Percentiles rank a stretch among this genome's conserved stretches.
Conservation (phyloP, 2,888 invertebrate genomes). For the Pachycephus smyrnensis region DNA sequence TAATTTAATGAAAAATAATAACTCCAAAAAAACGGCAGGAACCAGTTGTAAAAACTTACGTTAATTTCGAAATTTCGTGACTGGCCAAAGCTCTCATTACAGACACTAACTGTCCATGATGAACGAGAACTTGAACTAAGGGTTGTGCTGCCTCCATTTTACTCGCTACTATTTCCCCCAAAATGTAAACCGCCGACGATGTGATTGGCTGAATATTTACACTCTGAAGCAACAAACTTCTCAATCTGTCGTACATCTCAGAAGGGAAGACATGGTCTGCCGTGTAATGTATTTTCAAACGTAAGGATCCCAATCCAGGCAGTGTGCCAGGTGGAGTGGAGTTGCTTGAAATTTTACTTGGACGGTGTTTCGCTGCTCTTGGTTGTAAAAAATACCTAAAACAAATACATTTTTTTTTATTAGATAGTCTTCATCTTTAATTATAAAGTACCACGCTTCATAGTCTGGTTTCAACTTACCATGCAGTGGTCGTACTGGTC, state of each 20-base stretch:
- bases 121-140: conserved; percentile 86
- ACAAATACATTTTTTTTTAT: conserved; percentile 23
- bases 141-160: conserved; percentile 93
- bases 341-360: conserved; percentile 70
- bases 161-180: conserved; percentile 87
- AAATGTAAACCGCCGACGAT: conserved; percentile 83
- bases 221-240: conserved; percentile 81
- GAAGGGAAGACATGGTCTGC: conserved; percentile 91
- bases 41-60: conserved; percentile 71
- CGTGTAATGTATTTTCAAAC: conserved; percentile 88
- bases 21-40: background rate
- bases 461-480: conserved; percentile 70
- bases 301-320: conserved; percentile 83
- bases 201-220: conserved; percentile 81
- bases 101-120: conserved; percentile 87
- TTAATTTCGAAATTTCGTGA: conserved; percentile 90
- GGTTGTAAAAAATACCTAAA: conserved; percentile 83
- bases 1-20: background rate
- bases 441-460: background rate
- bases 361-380: conserved; percentile 74
- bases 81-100: conserved; percentile 86
- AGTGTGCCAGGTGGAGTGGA: conserved; percentile 83
- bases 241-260: conserved; percentile 82
- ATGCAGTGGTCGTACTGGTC: conserved; percentile 75
- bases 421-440: background rate